Conservation (phyloP, 1,140 invertebrate species). For the Ceratosolen fusciceps region DNA sequence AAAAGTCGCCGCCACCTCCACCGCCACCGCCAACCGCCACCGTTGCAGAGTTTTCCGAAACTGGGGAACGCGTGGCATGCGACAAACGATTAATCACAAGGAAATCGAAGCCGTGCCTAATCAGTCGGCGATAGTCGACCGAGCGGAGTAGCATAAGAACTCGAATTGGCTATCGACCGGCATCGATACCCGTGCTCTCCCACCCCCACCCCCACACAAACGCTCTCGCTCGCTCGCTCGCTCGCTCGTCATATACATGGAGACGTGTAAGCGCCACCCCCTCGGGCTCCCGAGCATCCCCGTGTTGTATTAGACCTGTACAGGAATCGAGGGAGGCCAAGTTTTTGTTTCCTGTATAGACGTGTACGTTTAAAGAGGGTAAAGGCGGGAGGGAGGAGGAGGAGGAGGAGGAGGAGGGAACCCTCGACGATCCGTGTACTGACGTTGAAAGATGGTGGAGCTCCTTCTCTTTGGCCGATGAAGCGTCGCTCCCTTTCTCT, state of each 20-base stretch:
- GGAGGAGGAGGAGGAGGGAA: neutral
- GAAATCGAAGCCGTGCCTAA: constrained; percentile 54
- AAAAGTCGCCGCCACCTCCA: neutral
- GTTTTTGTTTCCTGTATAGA: neutral
- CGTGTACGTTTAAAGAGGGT: neutral
- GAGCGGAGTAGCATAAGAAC: constrained; percentile 56
- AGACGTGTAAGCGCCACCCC: no score
- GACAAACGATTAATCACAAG: constrained; percentile 59
- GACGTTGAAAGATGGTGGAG: constrained; percentile 66
- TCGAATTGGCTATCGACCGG: constrained; percentile 58
- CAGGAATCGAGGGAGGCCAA: neutral
- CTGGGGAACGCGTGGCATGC: constrained; percentile 34
- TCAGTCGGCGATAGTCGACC: constrained; percentile 54
- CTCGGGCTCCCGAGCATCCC: neutral
- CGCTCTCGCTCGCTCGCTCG: no score
- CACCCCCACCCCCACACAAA: no score
- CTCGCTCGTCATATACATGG: neutral
- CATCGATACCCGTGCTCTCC: constrained; percentile 6
- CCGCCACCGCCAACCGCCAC: no score
- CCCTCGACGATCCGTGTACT: constrained; percentile 51
- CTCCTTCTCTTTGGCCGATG: constrained; percentile 20
- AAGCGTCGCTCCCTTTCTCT: neutral
- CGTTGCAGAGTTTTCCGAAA: constrained; percentile 27
- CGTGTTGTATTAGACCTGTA: neutral
- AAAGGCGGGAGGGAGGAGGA: neutral